phyloP scores from a whole-genome alignment of 2,888 invertebrate genomes.

The Lasioglossum leucozonium region DNA sequence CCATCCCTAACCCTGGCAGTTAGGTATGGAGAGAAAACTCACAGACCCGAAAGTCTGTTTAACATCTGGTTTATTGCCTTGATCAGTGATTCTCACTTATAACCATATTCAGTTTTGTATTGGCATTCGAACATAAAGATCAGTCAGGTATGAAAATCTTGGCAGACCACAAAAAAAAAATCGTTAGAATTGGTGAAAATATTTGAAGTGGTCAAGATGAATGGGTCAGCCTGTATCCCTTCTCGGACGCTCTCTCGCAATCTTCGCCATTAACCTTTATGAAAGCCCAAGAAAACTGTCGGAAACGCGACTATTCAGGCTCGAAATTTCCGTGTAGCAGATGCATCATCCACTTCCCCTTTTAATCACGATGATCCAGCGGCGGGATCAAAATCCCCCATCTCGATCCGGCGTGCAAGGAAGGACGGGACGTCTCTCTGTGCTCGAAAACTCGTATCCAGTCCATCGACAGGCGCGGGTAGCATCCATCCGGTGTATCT shows the following conservation, averaged over 20 bases:
- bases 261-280: background rate
- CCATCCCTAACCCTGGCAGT: too few relatives aligned
- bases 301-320: background rate
- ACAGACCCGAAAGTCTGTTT: too few relatives aligned
- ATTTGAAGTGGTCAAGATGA: background rate
- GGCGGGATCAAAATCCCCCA: background rate
- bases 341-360: background rate
- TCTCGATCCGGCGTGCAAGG: background rate
- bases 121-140: too few relatives aligned
- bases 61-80: too few relatives aligned
- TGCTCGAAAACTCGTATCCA: slow-evolving; percentile 12
- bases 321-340: background rate
- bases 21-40: too few relatives aligned
- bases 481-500: slow-evolving; percentile 28
- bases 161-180: background rate
- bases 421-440: background rate
- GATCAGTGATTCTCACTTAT: too few relatives aligned
- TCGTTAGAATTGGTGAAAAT: background rate
- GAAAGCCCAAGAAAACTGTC: background rate
- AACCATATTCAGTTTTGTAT: too few relatives aligned
- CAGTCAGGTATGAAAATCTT: too few relatives aligned
- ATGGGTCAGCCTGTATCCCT: background rate
- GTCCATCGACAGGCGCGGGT: slow-evolving; percentile 15
- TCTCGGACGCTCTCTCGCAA: background rate
- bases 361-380: background rate